Evolutionary conservation across 2,888 invertebrate genomes (phyloP), one percentile per base, ranked within the genome.

Genomic region (Drosophila merina): DNA sequence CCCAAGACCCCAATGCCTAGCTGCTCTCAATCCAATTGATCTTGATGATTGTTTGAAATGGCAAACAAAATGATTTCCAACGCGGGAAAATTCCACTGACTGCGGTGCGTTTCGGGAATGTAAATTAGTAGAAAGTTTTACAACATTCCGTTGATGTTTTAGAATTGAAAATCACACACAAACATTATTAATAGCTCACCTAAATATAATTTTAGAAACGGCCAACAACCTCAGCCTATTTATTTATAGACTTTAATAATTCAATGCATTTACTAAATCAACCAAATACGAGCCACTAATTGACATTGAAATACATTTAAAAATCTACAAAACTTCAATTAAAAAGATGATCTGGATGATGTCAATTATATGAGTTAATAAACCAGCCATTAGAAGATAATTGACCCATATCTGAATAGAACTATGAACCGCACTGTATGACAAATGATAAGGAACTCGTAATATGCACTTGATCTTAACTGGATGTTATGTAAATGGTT

Each of bases 381-480:
- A 20, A 20, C 20, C 20, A 2, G 20, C 36, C 36, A 36, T 36
- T 36, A 36, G 2, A 4, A 12, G 36, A 12, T 36, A 36, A 36
- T 33, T 31, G 31, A 9, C 9, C 31, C 31, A 9, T 36, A n/a
- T n/a, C 36, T 5, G 7, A 38, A 38, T 12, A 38, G 0, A 38
- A 7, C 38, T 40, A 20, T 25, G 28, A 49, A 36, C 44, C 63
- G 45, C 30, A 63, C 63, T 45, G 63, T 63, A 62, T 4, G 4
- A 10, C 1, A 0, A 44, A 9, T 40, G 58, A 68, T 58, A 69
- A 44, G 48, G 12, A 42, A 44, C 48, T 14, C 10, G 57, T 57
- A 67, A 67, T 51, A 36, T 47, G 55, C 70, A 56, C 60, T 69
- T 69, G 70, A 63, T 63, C 63, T 54, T 64, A 70, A 62, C 71